Evolutionary conservation across 2,797 vertebrate species (phyloP), one percentile per base, ranked within the genome.

Genomic region (Lagocephalus sceleratus): DNA sequence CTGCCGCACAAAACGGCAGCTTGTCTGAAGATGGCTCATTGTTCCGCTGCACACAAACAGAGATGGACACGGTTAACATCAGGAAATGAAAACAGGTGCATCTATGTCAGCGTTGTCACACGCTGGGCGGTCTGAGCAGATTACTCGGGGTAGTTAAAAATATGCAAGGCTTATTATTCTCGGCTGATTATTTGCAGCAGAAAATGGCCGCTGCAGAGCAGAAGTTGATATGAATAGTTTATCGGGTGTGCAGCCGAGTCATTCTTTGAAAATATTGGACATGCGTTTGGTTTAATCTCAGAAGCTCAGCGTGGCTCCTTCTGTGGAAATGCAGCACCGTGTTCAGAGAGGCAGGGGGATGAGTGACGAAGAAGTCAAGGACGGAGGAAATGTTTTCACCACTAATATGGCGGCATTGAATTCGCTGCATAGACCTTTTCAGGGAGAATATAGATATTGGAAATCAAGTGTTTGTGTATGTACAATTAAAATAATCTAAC

Each of bases 231-330:
- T 65, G 42, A 85, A 79, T 52, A 68, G 61, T 63, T 73, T 75
- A 60, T 76, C 54, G 61, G 61, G 51, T 60, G 51, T 60, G 29
- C 60, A 65, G 63, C 71, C 76, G 73, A 0, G 56, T 54, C 48
- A 71, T 79, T 77, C 80, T 85, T 80, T 83, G 65, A 74, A 75
- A 78, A 85, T 63, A 80, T 73, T 79, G 78, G 73, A 79, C 78
- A 79, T 75, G 68, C 62, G 75, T 83, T 82, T 82, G 68, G 82
- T 84, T 78, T 73, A 67, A 57, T 63, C 73, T 76, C 60, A 60
- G 77, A 66, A 73, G 69, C 60, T 68, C 5, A 2, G 57, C 51
- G 20, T 38, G 23, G 49, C 63, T 75, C 66, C 79, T 45, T 65
- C 65, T 43, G 68, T 58, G 21, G 22, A 76, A 60, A 53, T 63